Evolutionary conservation across 2,797 vertebrate species (phyloP).

Genomic region (Sus cebifrons): DNA sequence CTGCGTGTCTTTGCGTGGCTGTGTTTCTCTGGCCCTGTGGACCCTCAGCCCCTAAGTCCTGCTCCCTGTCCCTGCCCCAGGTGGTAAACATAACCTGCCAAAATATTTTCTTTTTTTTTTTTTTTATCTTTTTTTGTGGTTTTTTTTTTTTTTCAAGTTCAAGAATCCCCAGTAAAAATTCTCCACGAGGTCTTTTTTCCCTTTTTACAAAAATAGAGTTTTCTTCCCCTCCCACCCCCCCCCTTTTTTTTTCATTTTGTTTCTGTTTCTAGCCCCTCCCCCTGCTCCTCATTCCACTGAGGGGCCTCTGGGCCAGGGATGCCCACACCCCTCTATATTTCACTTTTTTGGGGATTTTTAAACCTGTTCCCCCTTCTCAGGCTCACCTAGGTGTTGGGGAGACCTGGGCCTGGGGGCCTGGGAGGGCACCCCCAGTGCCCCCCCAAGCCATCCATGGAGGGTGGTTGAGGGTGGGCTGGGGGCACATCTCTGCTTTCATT

Average conservation of each 20-base stretch:
- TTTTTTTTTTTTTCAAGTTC: slow-evolving; percentile 92
- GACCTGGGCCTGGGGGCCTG: slow-evolving; percentile 64
- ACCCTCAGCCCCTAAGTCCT: slow-evolving; percentile 46
- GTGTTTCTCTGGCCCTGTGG: slow-evolving; percentile 18
- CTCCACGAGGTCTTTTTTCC: slow-evolving; percentile 95
- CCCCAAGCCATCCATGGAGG: slow-evolving; percentile 57
- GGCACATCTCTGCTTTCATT: slow-evolving; percentile 79
- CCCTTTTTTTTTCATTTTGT: slow-evolving; percentile 78
- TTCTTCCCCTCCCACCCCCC: slow-evolving; percentile 91
- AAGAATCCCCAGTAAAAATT: slow-evolving; percentile 98
- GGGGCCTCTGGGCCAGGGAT: slow-evolving; percentile 54
- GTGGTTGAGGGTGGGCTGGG: slow-evolving; percentile 49
- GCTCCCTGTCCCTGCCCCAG: slow-evolving; percentile 88
- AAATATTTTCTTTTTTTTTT: slow-evolving; percentile 90
- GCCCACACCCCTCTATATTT: slow-evolving; percentile 74
- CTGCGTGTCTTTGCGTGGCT: neutral
- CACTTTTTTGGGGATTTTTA: slow-evolving; percentile 85
- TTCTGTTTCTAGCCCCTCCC: slow-evolving; percentile 78
- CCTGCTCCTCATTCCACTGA: slow-evolving; percentile 26
- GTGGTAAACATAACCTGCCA: slow-evolving; percentile 90
- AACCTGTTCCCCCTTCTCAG: slow-evolving; percentile 79
- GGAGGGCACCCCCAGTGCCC: neutral
- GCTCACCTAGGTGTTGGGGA: slow-evolving; percentile 50
- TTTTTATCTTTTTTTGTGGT: slow-evolving; percentile 89
- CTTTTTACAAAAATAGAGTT: slow-evolving; percentile 98